Conservation (phyloP, 2,888 invertebrate species). For the Furcula furcula region DNA sequence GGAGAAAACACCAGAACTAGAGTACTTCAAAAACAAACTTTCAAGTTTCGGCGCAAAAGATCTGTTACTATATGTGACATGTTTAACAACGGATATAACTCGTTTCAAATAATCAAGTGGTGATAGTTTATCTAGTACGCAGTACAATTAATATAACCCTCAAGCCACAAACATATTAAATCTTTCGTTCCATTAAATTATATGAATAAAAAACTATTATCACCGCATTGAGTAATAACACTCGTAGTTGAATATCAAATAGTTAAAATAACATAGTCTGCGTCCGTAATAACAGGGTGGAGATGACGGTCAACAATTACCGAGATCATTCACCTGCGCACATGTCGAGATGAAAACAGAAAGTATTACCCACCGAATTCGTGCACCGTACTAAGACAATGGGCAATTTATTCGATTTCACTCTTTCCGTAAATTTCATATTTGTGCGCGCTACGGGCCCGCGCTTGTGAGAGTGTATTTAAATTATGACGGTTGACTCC, state of each 20-base stretch:
- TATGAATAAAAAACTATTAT: slow-evolving; percentile 19
- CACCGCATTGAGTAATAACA: slow-evolving; percentile 13
- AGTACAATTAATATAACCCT: slow-evolving; percentile 25
- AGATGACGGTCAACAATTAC: slow-evolving; percentile 35
- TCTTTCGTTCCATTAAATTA: slow-evolving; percentile 26
- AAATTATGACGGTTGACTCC: slow-evolving; percentile 23
- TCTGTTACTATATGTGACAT: too few relatives aligned
- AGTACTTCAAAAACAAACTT: too few relatives aligned
- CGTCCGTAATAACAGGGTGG: slow-evolving; percentile 28
- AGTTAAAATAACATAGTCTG: slow-evolving; percentile 19
- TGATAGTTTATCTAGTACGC: too few relatives aligned
- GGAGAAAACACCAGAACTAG: too few relatives aligned
- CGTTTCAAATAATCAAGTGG: too few relatives aligned
- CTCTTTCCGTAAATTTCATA: slow-evolving; percentile 75
- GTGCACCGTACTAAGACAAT: slow-evolving; percentile 72
- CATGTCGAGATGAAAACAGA: slow-evolving; percentile 68
- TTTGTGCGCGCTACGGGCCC: slow-evolving; percentile 42
- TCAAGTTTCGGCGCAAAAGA: too few relatives aligned
- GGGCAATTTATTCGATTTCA: slow-evolving; percentile 78
- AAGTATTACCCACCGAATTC: slow-evolving; percentile 72
- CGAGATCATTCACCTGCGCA: slow-evolving; percentile 53
- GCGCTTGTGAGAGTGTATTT: slow-evolving; percentile 32
- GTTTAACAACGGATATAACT: too few relatives aligned
- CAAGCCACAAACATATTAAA: slow-evolving; percentile 23
- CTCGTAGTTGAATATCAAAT: slow-evolving; percentile 24